phyloP scores from a whole-genome alignment of 2,113 vertebrate genomes.

The western clawed frog (Xenopus tropicalis) region DNA sequence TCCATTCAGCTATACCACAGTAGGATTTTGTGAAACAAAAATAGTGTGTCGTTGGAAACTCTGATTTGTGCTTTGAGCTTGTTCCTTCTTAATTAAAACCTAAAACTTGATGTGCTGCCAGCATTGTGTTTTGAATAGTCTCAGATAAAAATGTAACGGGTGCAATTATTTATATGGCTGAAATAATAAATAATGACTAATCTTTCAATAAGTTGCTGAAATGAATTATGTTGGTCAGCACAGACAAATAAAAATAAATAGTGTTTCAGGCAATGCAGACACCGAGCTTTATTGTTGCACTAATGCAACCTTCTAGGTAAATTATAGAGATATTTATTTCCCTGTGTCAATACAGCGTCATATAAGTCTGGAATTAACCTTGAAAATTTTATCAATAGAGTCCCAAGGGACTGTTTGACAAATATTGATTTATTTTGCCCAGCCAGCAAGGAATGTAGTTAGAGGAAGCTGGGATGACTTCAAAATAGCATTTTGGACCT shows the following conservation, averaged over 20 bases:
- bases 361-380: slow-evolving; percentile 25
- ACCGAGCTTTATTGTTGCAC: slow-evolving; percentile 18
- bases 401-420: slow-evolving; percentile 24
- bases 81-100: slow-evolving; percentile 32
- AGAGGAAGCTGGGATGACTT: slow-evolving; percentile 1
- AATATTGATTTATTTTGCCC: slow-evolving; percentile 17
- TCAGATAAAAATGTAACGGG: slow-evolving; percentile 26
- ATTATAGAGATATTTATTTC: slow-evolving; percentile 35
- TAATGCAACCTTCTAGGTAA: slow-evolving; percentile 25
- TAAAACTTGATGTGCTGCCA: slow-evolving; percentile 38
- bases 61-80: not conserved
- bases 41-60: not conserved
- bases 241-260: slow-evolving; percentile 27
- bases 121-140: slow-evolving; percentile 26
- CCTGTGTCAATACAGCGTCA: slow-evolving; percentile 25
- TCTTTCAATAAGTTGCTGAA: slow-evolving; percentile 27
- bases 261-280: not conserved
- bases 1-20: too few relatives aligned
- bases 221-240: slow-evolving; percentile 20
- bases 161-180: slow-evolving; percentile 36
- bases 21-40: too few relatives aligned
- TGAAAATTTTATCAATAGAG: slow-evolving; percentile 37
- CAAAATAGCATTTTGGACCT: not conserved
- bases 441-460: slow-evolving; percentile 20
- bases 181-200: slow-evolving; percentile 34